These are phyloP conservation scores for Aurelia aurita complex sp. Pacific DNA, from an alignment of 30 jellyfish, hydroid and myxozoan genomes.

Conservation along the genomic window DNA sequence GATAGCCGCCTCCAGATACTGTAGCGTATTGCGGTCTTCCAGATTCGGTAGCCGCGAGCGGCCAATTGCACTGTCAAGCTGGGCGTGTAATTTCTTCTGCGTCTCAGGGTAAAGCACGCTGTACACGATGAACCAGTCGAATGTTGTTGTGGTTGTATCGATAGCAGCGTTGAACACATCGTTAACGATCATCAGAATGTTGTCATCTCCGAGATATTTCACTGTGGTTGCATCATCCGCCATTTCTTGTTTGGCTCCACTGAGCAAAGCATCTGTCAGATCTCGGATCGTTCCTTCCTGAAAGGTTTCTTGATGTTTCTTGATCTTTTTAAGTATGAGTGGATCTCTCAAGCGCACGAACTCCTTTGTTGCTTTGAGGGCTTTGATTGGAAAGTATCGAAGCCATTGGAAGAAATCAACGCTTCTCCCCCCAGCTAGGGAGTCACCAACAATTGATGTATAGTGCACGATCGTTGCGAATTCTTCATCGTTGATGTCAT, in stretches of 20 bases:
- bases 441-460: slow-evolving; percentile 6
- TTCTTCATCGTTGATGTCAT: slow-evolving; percentile 37
- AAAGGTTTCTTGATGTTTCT: slow-evolving; percentile 34
- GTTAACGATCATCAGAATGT: slow-evolving; percentile 18
- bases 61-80: slow-evolving; percentile 46
- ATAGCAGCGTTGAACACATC: slow-evolving; percentile 60
- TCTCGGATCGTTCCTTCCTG: slow-evolving; percentile 31
- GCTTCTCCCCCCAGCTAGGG: slow-evolving; percentile 25
- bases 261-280: slow-evolving; percentile 47
- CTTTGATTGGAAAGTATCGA: slow-evolving; percentile 28
- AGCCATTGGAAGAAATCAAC: slow-evolving; percentile 47
- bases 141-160: slow-evolving; percentile 55
- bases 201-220: slow-evolving; percentile 16
- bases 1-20: slow-evolving; percentile 54
- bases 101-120: slow-evolving; percentile 45
- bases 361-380: slow-evolving; percentile 8
- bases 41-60: slow-evolving; percentile 29
- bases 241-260: slow-evolving; percentile 39
- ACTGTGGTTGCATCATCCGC: slow-evolving; percentile 12
- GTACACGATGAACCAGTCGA: slow-evolving; percentile 54
- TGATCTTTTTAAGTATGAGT: slow-evolving; percentile 23
- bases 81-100: slow-evolving; percentile 35
- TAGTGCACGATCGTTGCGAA: slow-evolving; percentile 9
- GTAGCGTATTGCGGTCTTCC: slow-evolving; percentile 35
- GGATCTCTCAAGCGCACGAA: slow-evolving; percentile 51